Conservation (phyloP, 2,113 vertebrate species). For the Clarias gariepinus region DNA sequence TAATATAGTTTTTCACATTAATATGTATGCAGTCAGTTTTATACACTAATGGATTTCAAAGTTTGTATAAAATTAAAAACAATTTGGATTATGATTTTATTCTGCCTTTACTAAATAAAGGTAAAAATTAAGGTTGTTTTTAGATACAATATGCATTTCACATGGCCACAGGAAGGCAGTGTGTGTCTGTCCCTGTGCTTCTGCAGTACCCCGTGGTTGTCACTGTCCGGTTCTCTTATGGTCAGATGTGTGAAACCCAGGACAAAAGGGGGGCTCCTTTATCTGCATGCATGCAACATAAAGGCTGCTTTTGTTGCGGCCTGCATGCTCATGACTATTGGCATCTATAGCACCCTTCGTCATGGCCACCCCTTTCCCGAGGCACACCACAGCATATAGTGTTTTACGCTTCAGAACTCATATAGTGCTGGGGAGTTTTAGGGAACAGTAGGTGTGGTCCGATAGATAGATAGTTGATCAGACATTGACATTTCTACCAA, state of each 20-base stretch:
- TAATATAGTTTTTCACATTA: not conserved
- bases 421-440: not conserved
- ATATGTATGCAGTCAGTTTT: not conserved
- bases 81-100: not conserved
- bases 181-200: conserved; percentile 52
- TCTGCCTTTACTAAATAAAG: not conserved
- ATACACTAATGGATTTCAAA: not conserved
- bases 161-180: conserved; percentile 44
- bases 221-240: conserved; percentile 66
- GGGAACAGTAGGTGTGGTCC: not conserved
- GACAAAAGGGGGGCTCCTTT: conserved; percentile 73
- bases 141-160: not conserved
- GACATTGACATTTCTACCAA: too few species aligned
- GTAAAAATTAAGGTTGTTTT: not conserved
- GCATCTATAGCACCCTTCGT: conserved; percentile 70
- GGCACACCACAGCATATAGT: conserved; percentile 47
- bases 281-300: conserved; percentile 79
- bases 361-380: conserved; percentile 22
- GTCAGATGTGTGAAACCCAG: conserved; percentile 74
- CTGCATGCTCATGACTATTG: conserved; percentile 75
- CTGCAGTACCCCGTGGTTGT: conserved; percentile 61
- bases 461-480: not conserved
- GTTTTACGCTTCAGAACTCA: not conserved
- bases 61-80: not conserved
- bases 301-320: conserved; percentile 74